A percentile compares a stretch with the other conserved stretches of the same genome.
Conservation (phyloP, 2,797 vertebrate genomes). For the Prionace glauca region DNA sequence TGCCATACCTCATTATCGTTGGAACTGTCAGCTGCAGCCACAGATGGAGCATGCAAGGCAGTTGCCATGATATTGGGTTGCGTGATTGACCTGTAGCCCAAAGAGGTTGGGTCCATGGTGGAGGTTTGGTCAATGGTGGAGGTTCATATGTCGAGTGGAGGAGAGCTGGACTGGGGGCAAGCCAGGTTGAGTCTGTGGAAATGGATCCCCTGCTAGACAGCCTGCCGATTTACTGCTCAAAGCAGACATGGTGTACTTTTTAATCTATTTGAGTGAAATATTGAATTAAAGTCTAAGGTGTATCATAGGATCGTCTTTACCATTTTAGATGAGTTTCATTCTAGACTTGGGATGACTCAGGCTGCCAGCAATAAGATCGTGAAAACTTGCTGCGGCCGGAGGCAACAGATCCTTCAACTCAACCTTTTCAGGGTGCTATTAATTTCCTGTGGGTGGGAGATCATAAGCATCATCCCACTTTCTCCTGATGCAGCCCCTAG, state of each 20-base stretch:
- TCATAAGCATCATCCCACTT: too few relatives aligned
- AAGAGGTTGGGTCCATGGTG: background rate
- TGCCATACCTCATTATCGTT: background rate
- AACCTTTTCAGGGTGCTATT: too few relatives aligned
- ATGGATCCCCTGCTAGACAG: background rate
- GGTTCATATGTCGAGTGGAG: background rate
- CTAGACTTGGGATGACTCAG: background rate
- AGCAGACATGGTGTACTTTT: background rate
- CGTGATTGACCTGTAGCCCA: too few relatives aligned
- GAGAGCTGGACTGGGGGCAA: background rate
- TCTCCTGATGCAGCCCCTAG: too few relatives aligned
- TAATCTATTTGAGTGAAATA: background rate
- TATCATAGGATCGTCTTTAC: background rate
- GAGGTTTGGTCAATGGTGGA: background rate
- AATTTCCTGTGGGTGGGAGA: too few relatives aligned
- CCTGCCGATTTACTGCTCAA: background rate
- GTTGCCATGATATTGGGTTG: background rate
- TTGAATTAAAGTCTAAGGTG: background rate
- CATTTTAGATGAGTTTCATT: background rate
- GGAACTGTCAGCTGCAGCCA: background rate
- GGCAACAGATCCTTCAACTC: too few relatives aligned
- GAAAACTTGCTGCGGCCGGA: too few relatives aligned
- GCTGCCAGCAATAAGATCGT: too few relatives aligned
- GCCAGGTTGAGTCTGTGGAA: background rate
- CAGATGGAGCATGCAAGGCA: background rate